Evolutionary conservation across 2,113 vertebrate species (phyloP).

Genomic region (Callospermophilus lateralis): DNA sequence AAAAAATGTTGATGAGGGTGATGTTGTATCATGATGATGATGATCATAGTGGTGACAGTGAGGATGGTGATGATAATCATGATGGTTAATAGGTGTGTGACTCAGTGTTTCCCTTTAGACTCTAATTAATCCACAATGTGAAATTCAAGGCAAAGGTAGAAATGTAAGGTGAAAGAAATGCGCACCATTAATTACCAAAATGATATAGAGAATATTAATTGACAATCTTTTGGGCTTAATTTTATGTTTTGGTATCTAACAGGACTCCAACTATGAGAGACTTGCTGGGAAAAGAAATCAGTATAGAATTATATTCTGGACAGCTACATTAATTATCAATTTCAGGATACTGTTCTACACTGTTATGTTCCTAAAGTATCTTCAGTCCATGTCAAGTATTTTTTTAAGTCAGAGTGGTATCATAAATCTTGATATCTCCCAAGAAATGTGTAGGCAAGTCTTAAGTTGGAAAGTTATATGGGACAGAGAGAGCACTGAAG

Average conservation of each 20-base stretch:
- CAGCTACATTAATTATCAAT: not conserved
- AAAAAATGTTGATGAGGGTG: not conserved
- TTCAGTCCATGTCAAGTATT: not conserved
- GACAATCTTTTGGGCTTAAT: not conserved
- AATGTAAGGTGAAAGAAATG: not conserved
- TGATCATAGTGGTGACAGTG: no score
- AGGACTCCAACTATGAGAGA: not conserved
- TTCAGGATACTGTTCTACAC: not conserved
- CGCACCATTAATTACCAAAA: not conserved
- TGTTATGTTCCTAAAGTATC: conserved; percentile 12
- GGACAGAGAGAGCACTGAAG: not conserved
- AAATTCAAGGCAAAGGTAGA: not conserved
- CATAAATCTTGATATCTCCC: not conserved
- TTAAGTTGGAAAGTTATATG: not conserved
- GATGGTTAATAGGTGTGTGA: not conserved
- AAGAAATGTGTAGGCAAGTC: not conserved
- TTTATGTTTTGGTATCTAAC: not conserved
- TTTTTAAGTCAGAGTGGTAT: not conserved
- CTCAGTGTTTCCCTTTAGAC: not conserved
- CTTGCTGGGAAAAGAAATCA: not conserved
- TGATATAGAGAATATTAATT: not conserved
- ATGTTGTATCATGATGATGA: not conserved
- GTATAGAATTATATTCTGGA: not conserved
- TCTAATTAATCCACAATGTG: not conserved
- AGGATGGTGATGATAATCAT: no score